Conservation (phyloP, 2,113 vertebrate species). For the Rhinolophus sinicus region DNA sequence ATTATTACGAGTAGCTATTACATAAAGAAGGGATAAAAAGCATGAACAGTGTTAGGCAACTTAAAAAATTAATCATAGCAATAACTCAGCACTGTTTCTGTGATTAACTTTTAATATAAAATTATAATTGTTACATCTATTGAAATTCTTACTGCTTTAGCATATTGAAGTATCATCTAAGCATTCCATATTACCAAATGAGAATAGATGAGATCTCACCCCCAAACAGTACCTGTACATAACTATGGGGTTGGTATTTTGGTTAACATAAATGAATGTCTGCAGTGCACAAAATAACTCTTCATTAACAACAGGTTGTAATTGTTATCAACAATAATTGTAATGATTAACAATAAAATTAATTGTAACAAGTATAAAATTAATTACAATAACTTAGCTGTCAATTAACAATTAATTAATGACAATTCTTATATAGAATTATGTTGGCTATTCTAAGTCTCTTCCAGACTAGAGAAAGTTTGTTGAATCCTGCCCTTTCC, state of each 20-base stretch:
- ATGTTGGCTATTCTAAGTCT: neutral
- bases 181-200: neutral
- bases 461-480: neutral
- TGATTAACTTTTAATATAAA: slow-evolving; percentile 10
- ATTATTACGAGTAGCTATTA: neutral
- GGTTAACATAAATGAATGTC: neutral
- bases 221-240: neutral
- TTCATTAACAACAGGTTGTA: neutral
- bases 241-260: slow-evolving; percentile 12
- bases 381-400: neutral
- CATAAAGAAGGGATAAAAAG: neutral
- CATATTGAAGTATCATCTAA: slow-evolving; percentile 9
- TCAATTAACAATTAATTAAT: neutral
- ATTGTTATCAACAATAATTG: neutral
- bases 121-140: neutral
- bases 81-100: slow-evolving; percentile 21
- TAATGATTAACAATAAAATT: neutral
- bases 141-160: slow-evolving; percentile 47
- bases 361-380: neutral
- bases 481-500: neutral
- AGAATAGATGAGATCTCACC: neutral
- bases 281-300: neutral
- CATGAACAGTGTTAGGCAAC: neutral
- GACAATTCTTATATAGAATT: neutral
- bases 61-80: slow-evolving; percentile 10